Conservation (phyloP, 92 coral and sea anemone species). For the Epizoanthus rinbou region DNA sequence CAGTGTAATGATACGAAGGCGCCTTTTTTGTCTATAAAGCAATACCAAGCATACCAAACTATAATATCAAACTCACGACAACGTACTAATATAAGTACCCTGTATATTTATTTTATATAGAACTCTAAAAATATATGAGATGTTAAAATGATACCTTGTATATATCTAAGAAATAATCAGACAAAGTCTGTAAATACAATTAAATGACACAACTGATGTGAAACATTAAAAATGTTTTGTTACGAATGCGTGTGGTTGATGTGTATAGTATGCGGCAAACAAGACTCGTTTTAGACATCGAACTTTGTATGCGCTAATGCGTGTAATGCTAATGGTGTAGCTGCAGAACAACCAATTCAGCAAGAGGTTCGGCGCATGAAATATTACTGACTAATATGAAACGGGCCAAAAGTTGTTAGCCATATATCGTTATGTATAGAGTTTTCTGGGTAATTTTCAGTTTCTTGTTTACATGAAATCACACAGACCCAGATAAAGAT, state of each 20-base stretch:
- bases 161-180: conserved; percentile 50
- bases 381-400: too few species aligned
- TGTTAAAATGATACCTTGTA: conserved; percentile 58
- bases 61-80: conserved; percentile 14
- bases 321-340: too few species aligned
- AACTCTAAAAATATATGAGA: conserved; percentile 38
- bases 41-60: neutral
- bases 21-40: neutral
- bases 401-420: too few species aligned
- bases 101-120: conserved; percentile 55
- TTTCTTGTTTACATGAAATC: too few species aligned
- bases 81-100: conserved; percentile 49
- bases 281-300: too few species aligned
- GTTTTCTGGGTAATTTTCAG: too few species aligned
- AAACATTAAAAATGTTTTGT: conserved; percentile 49
- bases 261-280: neutral
- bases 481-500: too few species aligned
- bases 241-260: neutral
- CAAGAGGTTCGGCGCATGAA: too few species aligned
- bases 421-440: too few species aligned
- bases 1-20: too few species aligned
- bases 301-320: too few species aligned
- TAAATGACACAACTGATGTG: conserved; percentile 28
- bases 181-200: conserved; percentile 66
- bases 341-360: too few species aligned